phyloP scores from a whole-genome alignment of 2,113 vertebrate genomes.

The Oryzias celebensis region DNA sequence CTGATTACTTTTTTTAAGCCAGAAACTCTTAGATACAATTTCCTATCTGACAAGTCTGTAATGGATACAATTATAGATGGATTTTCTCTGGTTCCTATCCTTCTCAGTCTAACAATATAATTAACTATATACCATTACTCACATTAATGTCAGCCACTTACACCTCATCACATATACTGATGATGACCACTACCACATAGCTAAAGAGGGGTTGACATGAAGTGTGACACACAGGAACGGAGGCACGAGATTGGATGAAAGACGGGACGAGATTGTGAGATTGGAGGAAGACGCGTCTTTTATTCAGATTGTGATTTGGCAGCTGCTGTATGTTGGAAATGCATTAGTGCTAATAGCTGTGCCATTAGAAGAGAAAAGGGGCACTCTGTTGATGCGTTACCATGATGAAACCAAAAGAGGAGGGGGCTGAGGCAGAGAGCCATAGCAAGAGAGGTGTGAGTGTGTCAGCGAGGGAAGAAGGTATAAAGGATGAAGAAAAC shows the following conservation, averaged over 20 bases:
- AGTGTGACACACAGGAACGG: slow-evolving; percentile 28
- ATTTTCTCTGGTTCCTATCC: neutral
- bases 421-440: slow-evolving; percentile 47
- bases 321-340: slow-evolving; percentile 87
- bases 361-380: slow-evolving; percentile 83
- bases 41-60: neutral
- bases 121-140: slow-evolving; percentile 9
- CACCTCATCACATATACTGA: neutral
- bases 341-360: slow-evolving; percentile 90
- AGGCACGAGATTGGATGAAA: slow-evolving; percentile 46
- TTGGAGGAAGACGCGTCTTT: slow-evolving; percentile 70
- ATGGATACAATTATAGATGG: neutral
- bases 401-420: slow-evolving; percentile 77
- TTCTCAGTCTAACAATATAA: slow-evolving; percentile 6
- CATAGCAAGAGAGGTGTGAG: slow-evolving; percentile 12
- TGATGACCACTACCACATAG: slow-evolving; percentile 26
- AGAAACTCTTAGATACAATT: slow-evolving; percentile 1
- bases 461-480: slow-evolving; percentile 49
- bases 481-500: slow-evolving; percentile 58
- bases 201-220: slow-evolving; percentile 26
- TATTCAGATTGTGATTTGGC: slow-evolving; percentile 78
- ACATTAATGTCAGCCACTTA: slow-evolving; percentile 13
- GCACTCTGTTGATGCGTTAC: slow-evolving; percentile 84
- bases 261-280: slow-evolving; percentile 60
- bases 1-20: neutral